phyloP scores from a whole-genome alignment of 2,797 vertebrate genomes.

The Chiloscyllium punctatum region DNA sequence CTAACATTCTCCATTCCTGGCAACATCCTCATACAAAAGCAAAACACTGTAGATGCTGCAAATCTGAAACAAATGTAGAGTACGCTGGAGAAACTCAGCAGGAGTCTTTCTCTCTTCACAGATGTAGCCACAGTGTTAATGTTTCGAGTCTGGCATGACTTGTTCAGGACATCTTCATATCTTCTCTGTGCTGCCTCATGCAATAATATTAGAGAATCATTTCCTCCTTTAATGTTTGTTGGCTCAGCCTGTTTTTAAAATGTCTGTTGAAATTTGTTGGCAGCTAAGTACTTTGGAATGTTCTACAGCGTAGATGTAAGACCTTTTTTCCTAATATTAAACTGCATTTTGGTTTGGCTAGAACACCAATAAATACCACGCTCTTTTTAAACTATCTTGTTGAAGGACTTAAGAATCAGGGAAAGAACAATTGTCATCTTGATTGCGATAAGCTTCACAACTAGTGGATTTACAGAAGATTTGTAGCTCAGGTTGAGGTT shows the following conservation, averaged over 20 bases:
- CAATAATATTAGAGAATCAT: too few relatives aligned
- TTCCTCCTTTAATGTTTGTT: too few relatives aligned
- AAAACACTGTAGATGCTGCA: too few relatives aligned
- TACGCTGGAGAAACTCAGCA: too few relatives aligned
- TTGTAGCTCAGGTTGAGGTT: too few relatives aligned
- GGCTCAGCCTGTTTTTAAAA: background rate
- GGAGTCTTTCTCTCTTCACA: too few relatives aligned
- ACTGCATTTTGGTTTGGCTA: background rate
- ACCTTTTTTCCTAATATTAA: background rate
- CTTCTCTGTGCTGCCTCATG: too few relatives aligned
- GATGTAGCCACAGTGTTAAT: too few relatives aligned
- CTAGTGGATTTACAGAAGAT: background rate
- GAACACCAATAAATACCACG: background rate
- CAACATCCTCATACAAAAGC: background rate
- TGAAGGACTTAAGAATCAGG: background rate
- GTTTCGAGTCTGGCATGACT: too few relatives aligned
- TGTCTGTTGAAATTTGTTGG: background rate
- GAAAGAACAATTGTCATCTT: background rate
- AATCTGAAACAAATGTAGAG: too few relatives aligned
- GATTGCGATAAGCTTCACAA: background rate
- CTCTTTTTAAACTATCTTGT: background rate
- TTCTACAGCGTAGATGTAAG: background rate
- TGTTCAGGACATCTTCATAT: too few relatives aligned
- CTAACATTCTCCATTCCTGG: background rate
- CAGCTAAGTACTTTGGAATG: background rate